Evolutionary conservation across 2,888 invertebrate genomes (phyloP), one percentile per base, ranked within the genome.

Genomic region (Acanthosepion pharaonis): DNA sequence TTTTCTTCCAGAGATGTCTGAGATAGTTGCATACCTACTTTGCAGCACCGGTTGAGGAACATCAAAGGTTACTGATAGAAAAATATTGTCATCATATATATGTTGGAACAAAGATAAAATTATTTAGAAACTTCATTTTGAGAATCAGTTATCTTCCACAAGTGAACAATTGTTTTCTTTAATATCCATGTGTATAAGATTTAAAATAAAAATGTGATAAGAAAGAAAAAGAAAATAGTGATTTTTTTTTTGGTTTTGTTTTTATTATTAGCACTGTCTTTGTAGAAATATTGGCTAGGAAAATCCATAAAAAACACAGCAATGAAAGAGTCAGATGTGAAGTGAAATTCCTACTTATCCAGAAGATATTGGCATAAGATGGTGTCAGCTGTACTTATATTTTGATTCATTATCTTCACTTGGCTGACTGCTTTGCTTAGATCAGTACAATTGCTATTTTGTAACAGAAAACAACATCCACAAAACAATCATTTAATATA

Each of bases 231-330:
- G 28, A 78, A 9, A 78, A n/a, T 11, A 8, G 9, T 78, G 28
- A n/a, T 78, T 78, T 78, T 78, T n/a, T 78, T 78, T 78, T 28
- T n/a, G 25, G 8, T 8, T 18, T 51, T 51, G 51, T 51, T 78
- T 78, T 78, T 78, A 78, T 78, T 78, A 78, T 78, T 11, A 78
- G 78, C 78, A 78, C 33, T n/a, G 78, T 78, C n/a, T 78, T 78
- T 78, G n/a, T 78, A n/a, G n/a, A 78, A 78, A 78, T n/a, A 78
- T 78, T 78, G 78, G 78, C 78, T 78, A 78, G n/a, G 78, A 78
- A 78, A 78, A 33, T 78, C n/a, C 78, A 78, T 78, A 78, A 78
- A 64, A 78, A n/a, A 78, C 78, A 78, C 78, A 78, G 78, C 78
- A 78, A 78, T 78, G 78, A 78, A 78, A 78, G 78, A 78, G n/a